phyloP scores from a whole-genome alignment of 2,797 vertebrate species.

The Acridotheres tristis region DNA sequence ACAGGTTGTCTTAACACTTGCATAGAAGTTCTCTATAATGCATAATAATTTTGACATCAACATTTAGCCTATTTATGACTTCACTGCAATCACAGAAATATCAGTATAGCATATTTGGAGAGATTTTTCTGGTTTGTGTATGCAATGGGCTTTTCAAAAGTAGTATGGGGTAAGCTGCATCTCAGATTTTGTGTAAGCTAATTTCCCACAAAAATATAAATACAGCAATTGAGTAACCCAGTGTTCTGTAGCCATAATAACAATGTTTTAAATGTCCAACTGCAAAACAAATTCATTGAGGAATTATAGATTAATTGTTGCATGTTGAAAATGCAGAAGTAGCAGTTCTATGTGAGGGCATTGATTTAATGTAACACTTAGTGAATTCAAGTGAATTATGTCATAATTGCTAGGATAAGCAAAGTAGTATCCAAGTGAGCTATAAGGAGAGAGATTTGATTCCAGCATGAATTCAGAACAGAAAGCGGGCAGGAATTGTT shows the following conservation, averaged over 20 bases:
- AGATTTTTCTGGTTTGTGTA: not conserved
- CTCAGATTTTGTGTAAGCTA: not conserved
- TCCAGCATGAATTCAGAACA: not conserved
- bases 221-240: not conserved
- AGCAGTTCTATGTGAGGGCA: not conserved
- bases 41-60: not conserved
- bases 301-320: not conserved
- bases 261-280: not conserved
- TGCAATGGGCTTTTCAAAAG: not conserved
- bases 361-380: not conserved
- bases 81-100: not conserved
- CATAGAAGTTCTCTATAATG: not conserved
- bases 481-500: not conserved
- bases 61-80: slow-evolving; percentile 15
- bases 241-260: not conserved
- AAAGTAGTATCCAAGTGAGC: not conserved
- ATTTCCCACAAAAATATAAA: not conserved
- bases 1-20: not conserved
- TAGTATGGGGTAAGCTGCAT: not conserved
- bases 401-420: not conserved
- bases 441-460: not conserved
- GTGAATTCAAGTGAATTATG: not conserved
- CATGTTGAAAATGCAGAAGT: not conserved
- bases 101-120: not conserved
- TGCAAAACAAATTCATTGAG: not conserved